Evolutionary conservation across 2,888 invertebrate species (phyloP), one percentile per base, ranked within the genome.

Genomic region (Cynaeus angustus): DNA sequence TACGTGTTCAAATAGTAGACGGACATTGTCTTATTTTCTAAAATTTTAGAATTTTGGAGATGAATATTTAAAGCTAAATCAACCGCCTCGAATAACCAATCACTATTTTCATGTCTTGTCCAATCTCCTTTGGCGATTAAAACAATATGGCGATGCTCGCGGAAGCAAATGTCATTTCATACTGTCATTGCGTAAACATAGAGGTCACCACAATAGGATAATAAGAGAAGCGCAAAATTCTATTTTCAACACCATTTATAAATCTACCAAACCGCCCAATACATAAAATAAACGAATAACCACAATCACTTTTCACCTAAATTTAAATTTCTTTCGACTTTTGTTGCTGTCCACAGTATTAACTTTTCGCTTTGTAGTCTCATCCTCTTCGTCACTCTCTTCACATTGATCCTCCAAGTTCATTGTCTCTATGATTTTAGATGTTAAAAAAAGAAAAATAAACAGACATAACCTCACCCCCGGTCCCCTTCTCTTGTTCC

Each of bases 1-100:
- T 89, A 92, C 91, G 91, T 86, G 84, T 91, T 90, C 78, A 92
- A 89, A 84, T 90, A 91, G 86, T 90, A 91, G 79, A 92, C 90
- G 75, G 91, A 91, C 89, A 78, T 74, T 21, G 56, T 3, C 12
- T n/a, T n/a, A n/a, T n/a, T n/a, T n/a, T n/a, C n/a, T n/a, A n/a
- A n/a, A n/a, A n/a, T n/a, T n/a, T n/a, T n/a, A n/a, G n/a, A n/a
- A 8, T 37, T 30, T 48, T 33, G 8, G 28, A 12, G 30, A 4
- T n/a, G 12, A 48, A 37, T 64, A 58, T 46, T 59, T 66, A 68
- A 68, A 70, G 70, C 56, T 26, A 50, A 66, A 68, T 61, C 16
- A 70, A 70, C 70, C 77, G 77, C 77, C 72, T 71, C 66, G 50
- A 71, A 71, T 74, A 74, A 75, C 74, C 76, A 75, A 76, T 76